Evolutionary conservation across 2,888 invertebrate species (phyloP), one percentile per base, ranked within the genome.

Genomic region (Cosmia pyralina): DNA sequence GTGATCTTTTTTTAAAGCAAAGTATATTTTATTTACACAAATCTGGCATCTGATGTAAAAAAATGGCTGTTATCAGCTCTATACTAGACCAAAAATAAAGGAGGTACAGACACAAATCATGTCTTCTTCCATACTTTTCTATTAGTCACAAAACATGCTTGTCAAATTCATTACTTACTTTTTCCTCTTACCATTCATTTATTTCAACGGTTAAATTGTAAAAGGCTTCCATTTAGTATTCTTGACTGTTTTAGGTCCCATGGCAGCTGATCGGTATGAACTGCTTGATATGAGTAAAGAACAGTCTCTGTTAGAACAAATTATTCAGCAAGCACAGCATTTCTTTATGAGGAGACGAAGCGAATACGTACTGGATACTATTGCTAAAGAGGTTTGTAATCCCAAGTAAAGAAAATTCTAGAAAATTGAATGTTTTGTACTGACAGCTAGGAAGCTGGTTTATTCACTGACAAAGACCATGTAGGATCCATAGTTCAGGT

Each of bases 291-390:
- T 99, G 98, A 98, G 98, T 41, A 98, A 98, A 90, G 97, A 98
- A 74, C 98, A 99, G 92, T 98, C 99, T 0, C 96, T 99, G n/a
- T 94, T 99, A 48, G 99, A 99, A 90, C 99, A 99, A 95, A 99
- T 99, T 69, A 99, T 99, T 75, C 98, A 98, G 84, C 99, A 99
- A 92, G 98, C 99, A 0, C 99, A 99, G 90, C 99, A 99, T 91
- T 98, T 98, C 92, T 98, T 99, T 85, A 98, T 99, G 97, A 96
- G 99, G 5, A 97, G 98, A 79, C 97, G 99, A 64, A 99, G 99
- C 1, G 99, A 99, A 95, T 98, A 98, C 88, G 98, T 99, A 0
- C 96, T 99, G 55, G 99, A 99, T 88, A 98, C 98, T 7, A 97
- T 99, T 87, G 99, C 99, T 1, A 98, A 98, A 86, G 98, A 98